Conservation (phyloP, 1,140 invertebrate genomes). For the Cyrtorhinus lividipennis region DNA sequence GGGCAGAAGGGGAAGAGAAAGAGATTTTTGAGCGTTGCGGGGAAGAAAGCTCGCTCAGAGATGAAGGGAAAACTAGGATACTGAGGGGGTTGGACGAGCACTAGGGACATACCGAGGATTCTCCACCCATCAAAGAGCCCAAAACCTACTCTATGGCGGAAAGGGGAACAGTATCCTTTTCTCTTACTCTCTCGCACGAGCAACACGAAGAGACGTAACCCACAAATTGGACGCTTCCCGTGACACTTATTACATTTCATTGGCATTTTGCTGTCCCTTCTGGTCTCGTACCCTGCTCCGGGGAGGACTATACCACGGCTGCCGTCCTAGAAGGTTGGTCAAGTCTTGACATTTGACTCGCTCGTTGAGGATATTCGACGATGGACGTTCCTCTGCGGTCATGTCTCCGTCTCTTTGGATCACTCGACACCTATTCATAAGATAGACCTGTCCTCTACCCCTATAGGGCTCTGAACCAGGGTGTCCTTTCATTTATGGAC, state of each 20-base stretch:
- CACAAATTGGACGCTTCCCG: slow-evolving; percentile 18
- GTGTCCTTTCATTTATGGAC: too few relatives aligned
- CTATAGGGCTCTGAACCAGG: too few relatives aligned
- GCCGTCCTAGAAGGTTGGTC: neutral
- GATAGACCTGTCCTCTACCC: neutral
- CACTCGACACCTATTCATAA: neutral
- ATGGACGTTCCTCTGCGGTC: neutral
- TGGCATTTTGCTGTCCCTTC: slow-evolving; percentile 9
- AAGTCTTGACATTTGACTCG: neutral
- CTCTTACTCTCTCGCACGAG: neutral
- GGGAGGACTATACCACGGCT: neutral
- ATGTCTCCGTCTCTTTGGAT: neutral
- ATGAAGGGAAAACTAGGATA: neutral
- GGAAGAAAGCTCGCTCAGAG: too few relatives aligned
- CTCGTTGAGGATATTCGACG: too few relatives aligned
- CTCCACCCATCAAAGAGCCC: slow-evolving; percentile 1
- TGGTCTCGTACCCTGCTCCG: neutral
- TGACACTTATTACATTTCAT: slow-evolving; percentile 21
- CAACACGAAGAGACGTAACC: neutral
- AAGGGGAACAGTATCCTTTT: neutral
- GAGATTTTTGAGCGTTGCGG: too few relatives aligned
- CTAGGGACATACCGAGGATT: neutral
- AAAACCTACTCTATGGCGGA: neutral
- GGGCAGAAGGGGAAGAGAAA: too few relatives aligned
- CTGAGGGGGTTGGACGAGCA: neutral